A percentile compares a stretch with the other conserved stretches of the same genome.
Conservation (phyloP, 2,888 invertebrate species). For the Anorthoa munda region DNA sequence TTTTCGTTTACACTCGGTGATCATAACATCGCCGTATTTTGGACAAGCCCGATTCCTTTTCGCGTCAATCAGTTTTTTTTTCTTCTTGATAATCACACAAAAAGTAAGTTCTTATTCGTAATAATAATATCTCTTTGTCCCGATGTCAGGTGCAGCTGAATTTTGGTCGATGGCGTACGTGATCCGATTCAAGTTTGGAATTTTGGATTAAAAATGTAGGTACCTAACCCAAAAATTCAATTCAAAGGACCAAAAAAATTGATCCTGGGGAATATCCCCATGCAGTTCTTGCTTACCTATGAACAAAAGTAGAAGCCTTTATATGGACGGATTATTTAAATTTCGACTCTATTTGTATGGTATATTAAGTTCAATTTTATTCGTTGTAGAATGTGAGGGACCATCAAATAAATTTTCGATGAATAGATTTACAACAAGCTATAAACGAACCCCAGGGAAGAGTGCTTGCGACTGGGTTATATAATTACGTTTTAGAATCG, state of each 20-base stretch:
- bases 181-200: conserved; percentile 65
- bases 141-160: conserved; percentile 70
- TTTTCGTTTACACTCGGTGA: conserved; percentile 28
- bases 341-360: conserved; percentile 59
- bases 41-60: conserved; percentile 13
- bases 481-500: conserved; percentile 62
- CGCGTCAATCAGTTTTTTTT: conserved; percentile 3
- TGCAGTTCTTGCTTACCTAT: conserved; percentile 67
- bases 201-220: conserved; percentile 47
- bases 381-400: conserved; percentile 45
- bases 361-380: conserved; percentile 48
- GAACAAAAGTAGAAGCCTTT: conserved; percentile 48
- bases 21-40: conserved; percentile 38
- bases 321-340: conserved; percentile 35
- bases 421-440: conserved; percentile 76
- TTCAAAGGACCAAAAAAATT: conserved; percentile 76
- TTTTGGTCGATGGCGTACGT: conserved; percentile 66
- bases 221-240: conserved; percentile 61
- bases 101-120: conserved; percentile 55
- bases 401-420: conserved; percentile 72
- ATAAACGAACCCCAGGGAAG: conserved; percentile 74
- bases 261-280: conserved; percentile 77
- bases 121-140: conserved; percentile 62
- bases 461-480: conserved; percentile 68
- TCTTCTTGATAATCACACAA: conserved; percentile 25